Base-by-base conservation (phyloP, 2,113 vertebrate genomes). In the Galemys pyrenaicus region DNA sequence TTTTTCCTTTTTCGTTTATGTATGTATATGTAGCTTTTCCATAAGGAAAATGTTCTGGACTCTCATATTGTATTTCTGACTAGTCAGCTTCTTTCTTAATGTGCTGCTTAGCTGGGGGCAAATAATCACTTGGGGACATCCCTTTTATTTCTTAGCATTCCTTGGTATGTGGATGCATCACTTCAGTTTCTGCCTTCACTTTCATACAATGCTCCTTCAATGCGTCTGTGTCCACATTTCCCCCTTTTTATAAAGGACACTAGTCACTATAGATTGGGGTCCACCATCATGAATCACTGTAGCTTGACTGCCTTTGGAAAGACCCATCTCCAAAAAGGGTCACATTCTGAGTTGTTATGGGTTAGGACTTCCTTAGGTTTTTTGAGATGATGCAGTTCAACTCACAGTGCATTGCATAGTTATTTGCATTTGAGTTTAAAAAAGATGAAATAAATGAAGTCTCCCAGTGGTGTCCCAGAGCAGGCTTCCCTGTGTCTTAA, bases 71-170 rank as follows among this genome's bases (percentile, higher is more conserved):
- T 62, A 16, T 89, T 92, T 93, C 65, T 89, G 71, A 80, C 89
- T 94, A 87, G 93, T 97, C 70, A 89, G 87, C 89, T 77, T 71
- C 67, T 94, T n/a, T 96, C 81, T 62, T 84, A 93, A 94, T 73
- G 89, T 81, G 35, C 24, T 73, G 35, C 89, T 84, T 93, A 84
- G 96, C 93, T 95, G 64, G 94, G 79, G 35, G 46, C 64, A 95
- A 93, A 35, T 11, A 73, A 60, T 51, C 74, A 44, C 46, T 54
- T 65, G 15, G 39, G 67, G 78, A 70, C 39, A 12, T 68, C n/a
- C 22, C 68, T 70, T 19, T 35, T 37, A 39, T 8, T 64, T 6
- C 28, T n/a, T 46, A 73, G 35, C 16, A 12, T 62, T 30, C 16
- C 28, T n/a, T 9, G 39, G 20, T 54, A 62, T 46, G 16, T 30